A percentile compares a stretch with the other conserved stretches of the same genome.
Conservation (phyloP, 2,113 vertebrate species). For the Sturnus vulgaris region DNA sequence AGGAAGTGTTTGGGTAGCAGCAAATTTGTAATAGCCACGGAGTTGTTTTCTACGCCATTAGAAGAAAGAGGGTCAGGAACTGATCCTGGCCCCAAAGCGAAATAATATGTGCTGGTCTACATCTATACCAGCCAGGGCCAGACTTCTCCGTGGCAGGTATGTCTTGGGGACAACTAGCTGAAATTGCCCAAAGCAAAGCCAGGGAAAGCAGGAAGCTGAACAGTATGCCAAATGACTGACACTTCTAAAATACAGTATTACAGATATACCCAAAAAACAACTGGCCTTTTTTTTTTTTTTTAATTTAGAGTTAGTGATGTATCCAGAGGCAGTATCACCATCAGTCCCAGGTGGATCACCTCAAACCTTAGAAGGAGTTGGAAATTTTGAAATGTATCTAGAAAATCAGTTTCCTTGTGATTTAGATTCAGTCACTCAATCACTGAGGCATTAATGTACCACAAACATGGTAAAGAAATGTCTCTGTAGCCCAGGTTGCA, state of each 20-base stretch:
- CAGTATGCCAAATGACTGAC: neutral
- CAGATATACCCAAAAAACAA: neutral
- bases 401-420: neutral
- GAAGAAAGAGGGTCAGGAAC: neutral
- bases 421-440: neutral
- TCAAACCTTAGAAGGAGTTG: neutral
- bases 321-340: neutral
- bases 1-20: neutral
- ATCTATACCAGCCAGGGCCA: neutral
- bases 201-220: neutral
- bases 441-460: neutral
- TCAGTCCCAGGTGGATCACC: neutral
- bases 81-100: neutral
- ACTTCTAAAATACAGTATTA: neutral
- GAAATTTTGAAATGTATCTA: neutral
- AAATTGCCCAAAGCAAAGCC: neutral
- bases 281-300: neutral
- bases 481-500: neutral
- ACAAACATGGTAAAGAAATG: neutral
- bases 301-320: neutral
- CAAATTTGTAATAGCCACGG: neutral
- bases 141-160: neutral
- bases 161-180: neutral
- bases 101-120: neutral
- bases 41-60: neutral